phyloP scores from a whole-genome alignment of 2,888 invertebrate genomes.

The Mythimna vitellina region DNA sequence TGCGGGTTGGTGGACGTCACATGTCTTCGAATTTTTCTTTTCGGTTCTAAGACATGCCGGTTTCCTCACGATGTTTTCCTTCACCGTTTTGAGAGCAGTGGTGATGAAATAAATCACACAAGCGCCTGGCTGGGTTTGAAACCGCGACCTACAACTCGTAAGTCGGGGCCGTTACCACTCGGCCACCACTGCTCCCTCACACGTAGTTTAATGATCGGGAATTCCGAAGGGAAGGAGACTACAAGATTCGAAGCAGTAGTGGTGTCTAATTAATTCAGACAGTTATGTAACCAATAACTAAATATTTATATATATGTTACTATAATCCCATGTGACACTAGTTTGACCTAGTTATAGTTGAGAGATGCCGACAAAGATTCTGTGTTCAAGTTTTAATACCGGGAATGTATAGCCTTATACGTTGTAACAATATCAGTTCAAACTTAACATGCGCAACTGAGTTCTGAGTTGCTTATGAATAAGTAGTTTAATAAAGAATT shows the following conservation, averaged over 20 bases:
- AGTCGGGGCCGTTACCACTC: no score
- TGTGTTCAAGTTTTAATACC: constrained; percentile 19
- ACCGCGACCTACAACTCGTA: no score
- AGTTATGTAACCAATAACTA: constrained; percentile 22
- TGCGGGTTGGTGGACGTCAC: no score
- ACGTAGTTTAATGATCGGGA: not conserved
- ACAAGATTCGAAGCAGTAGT: constrained; percentile 8
- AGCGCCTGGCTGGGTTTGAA: no score
- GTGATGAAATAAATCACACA: no score
- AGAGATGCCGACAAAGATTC: constrained; percentile 21
- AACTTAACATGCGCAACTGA: constrained; percentile 11
- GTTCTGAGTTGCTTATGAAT: constrained; percentile 37
- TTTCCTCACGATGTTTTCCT: no score
- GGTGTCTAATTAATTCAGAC: constrained; percentile 29
- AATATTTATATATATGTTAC: constrained; percentile 22
- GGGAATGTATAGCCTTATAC: constrained; percentile 12
- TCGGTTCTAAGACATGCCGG: no score
- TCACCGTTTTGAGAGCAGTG: no score
- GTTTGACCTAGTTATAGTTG: constrained; percentile 43
- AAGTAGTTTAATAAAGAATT: constrained; percentile 27
- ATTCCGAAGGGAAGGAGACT: constrained; percentile 10
- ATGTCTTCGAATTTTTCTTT: no score
- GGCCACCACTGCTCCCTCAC: no score
- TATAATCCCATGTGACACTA: constrained; percentile 29
- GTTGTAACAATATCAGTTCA: constrained; percentile 41